Percentiles rank a stretch among this genome's conserved stretches.
These are phyloP conservation scores for Microcebus murinus DNA, from an alignment of 2,113 vertebrate species.

Conservation along the genomic window DNA sequence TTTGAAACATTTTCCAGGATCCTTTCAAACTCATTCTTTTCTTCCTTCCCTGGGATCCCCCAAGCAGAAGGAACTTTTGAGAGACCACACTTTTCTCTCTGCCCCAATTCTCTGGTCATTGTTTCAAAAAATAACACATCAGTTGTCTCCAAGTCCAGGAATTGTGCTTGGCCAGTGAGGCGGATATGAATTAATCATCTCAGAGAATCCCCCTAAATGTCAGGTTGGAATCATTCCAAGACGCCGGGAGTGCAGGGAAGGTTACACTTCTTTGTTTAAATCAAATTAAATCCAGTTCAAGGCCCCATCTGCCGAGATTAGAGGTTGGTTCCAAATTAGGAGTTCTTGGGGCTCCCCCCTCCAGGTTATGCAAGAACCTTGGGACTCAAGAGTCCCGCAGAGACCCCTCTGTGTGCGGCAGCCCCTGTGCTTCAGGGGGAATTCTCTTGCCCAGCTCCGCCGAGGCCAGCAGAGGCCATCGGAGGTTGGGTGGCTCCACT, in stretches of 20 bases:
- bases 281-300: not conserved
- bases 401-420: not conserved
- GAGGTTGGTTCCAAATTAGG: not conserved
- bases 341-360: not conserved
- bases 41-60: not conserved
- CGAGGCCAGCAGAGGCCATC: not conserved
- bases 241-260: not conserved
- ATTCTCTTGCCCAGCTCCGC: not conserved
- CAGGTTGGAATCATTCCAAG: conserved; percentile 33
- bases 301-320: not conserved
- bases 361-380: not conserved
- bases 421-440: not conserved
- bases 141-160: not conserved
- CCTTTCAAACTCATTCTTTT: not conserved
- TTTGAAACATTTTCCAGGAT: not conserved
- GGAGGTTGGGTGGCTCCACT: not conserved
- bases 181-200: conserved; percentile 35
- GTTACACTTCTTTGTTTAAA: conserved; percentile 42
- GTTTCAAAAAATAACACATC: not conserved
- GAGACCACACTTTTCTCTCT: not conserved
- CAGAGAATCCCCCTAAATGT: conserved; percentile 42
- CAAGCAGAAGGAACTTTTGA: not conserved
- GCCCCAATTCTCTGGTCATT: not conserved
- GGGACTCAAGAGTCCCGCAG: not conserved
- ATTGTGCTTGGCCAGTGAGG: not conserved